These are phyloP conservation scores for Lagria hirta DNA, from an alignment of 2,888 invertebrate genomes.

Conservation along the genomic window DNA sequence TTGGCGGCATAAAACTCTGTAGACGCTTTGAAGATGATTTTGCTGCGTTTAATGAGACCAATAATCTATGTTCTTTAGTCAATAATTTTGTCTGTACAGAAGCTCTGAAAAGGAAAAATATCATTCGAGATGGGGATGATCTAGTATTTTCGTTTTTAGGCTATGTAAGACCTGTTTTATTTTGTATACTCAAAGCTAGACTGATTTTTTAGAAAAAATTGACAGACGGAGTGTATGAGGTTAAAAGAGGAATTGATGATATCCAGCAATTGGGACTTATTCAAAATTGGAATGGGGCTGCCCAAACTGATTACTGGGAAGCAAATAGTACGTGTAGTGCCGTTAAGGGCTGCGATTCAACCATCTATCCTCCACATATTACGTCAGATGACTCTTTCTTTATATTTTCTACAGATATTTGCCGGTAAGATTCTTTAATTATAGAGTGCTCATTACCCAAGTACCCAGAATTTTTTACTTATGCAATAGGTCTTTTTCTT, in stretches of 20 bases:
- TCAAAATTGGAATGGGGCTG: conserved; percentile 53
- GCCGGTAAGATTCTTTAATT: no score
- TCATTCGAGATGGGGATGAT: conserved; percentile 4
- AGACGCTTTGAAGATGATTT: conserved; percentile 10
- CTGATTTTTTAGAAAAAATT: conserved; percentile 53
- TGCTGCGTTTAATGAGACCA: neutral
- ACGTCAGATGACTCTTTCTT: conserved; percentile 54
- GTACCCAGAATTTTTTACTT: no score
- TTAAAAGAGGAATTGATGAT: conserved; percentile 57
- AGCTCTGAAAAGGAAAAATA: conserved; percentile 15
- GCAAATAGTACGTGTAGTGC: conserved; percentile 52
- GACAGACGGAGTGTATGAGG: conserved; percentile 56
- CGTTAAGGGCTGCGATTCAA: conserved; percentile 58
- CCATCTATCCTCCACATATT: conserved; percentile 65
- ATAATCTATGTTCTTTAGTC: conserved; percentile 4
- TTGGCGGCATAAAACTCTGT: conserved; percentile 36
- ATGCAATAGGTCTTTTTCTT: no score
- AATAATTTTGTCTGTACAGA: conserved; percentile 34
- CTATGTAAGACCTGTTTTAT: conserved; percentile 16
- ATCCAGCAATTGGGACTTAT: conserved; percentile 54
- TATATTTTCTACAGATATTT: conserved; percentile 65
- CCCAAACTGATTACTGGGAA: conserved; percentile 51
- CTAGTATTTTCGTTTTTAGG: conserved; percentile 20
- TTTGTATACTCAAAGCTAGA: neutral
- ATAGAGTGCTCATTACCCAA: no score